These are phyloP conservation scores for Lordiphosa mommai DNA, from an alignment of 1,140 invertebrate genomes.

Conservation along the genomic window DNA sequence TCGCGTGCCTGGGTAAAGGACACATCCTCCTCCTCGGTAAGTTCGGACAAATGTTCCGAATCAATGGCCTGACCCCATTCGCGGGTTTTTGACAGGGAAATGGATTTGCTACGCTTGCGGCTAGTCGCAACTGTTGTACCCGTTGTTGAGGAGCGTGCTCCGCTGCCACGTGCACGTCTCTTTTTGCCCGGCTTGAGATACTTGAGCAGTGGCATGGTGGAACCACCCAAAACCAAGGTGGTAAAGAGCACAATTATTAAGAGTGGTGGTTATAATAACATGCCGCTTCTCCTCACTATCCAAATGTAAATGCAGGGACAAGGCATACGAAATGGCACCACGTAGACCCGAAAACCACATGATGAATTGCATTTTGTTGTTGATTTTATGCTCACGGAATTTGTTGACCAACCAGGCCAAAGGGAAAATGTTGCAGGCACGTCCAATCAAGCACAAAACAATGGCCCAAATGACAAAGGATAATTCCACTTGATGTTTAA, in stretches of 20 bases:
- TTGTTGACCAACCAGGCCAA: conserved; percentile 95
- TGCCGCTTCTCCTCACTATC: conserved; percentile 93
- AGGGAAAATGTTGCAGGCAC: conserved; percentile 98
- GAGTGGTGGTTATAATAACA: conserved; percentile 98
- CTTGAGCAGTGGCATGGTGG: conserved; percentile 97
- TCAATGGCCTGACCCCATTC: conserved; percentile 98
- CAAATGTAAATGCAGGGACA: conserved; percentile 97
- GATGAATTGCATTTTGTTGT: conserved; percentile 99
- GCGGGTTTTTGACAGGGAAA: conserved; percentile 96
- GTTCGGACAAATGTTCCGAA: conserved; percentile 96
- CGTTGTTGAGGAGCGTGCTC: conserved; percentile 3
- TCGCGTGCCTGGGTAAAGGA: conserved; percentile 84
- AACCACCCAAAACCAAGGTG: conserved; percentile 95
- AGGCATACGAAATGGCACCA: conserved; percentile 98
- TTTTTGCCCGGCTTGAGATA: conserved; percentile 85
- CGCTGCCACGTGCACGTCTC: conserved; percentile 43
- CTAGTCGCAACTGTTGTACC: conserved; percentile 80
- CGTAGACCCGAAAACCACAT: conserved; percentile 99
- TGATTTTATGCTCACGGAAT: conserved; percentile 98
- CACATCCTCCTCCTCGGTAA: conserved; percentile 94
- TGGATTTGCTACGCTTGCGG: conserved; percentile 88
- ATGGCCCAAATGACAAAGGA: conserved; percentile 96
- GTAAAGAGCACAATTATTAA: conserved; percentile 98
- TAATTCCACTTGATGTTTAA: conserved; percentile 90
- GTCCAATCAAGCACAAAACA: conserved; percentile 93